These are phyloP conservation scores for Caerostris darwini DNA, from an alignment of 1,140 invertebrate genomes.

Conservation along the genomic window DNA sequence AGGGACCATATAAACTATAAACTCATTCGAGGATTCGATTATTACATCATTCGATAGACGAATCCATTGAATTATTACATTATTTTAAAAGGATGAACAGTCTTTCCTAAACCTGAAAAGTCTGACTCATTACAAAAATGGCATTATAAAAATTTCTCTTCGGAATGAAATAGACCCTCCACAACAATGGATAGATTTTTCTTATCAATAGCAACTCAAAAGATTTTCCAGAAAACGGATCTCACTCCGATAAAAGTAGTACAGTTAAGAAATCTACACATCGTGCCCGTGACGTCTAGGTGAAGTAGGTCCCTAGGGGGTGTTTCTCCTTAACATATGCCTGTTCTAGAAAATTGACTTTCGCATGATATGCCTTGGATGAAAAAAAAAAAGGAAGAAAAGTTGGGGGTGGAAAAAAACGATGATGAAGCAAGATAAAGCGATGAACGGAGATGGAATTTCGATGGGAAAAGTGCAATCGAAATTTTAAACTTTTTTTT, in stretches of 20 bases:
- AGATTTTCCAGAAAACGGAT: constrained; percentile 25
- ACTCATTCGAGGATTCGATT: too few species aligned
- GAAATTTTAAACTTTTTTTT: constrained; percentile 53
- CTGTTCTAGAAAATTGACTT: constrained; percentile 59
- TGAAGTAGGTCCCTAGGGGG: constrained; percentile 38
- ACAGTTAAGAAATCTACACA: constrained; percentile 33
- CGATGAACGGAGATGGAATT: constrained; percentile 53
- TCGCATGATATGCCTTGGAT: constrained; percentile 19
- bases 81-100: background rate
- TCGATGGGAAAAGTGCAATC: constrained; percentile 45
- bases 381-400: constrained; percentile 7
- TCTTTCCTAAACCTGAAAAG: background rate
- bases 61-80: too few species aligned
- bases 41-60: too few species aligned
- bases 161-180: background rate
- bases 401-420: constrained; percentile 7
- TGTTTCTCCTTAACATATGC: constrained; percentile 61
- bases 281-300: background rate
- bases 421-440: constrained; percentile 58
- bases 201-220: background rate
- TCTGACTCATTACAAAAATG: constrained; percentile 9
- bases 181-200: background rate
- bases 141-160: background rate
- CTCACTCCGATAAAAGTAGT: constrained; percentile 15
- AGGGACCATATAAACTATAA: too few species aligned